phyloP scores from a whole-genome alignment of 2,888 invertebrate species.

The Chloroclysta siterata region DNA sequence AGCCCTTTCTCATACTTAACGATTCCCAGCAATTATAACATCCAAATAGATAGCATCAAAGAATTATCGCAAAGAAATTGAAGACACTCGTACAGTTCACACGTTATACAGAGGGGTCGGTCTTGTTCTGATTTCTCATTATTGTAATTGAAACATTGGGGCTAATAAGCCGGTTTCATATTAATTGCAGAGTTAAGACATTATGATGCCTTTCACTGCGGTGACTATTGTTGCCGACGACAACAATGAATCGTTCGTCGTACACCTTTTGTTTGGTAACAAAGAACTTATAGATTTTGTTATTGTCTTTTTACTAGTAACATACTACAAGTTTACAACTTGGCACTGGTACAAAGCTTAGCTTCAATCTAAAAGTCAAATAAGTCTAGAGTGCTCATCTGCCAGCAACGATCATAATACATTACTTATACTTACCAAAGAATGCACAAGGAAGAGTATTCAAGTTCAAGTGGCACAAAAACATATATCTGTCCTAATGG shows the following conservation, averaged over 20 bases:
- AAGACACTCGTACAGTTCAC: conserved; percentile 52
- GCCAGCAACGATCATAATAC: conserved; percentile 19
- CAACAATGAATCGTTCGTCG: conserved; percentile 59
- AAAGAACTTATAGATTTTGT: conserved; percentile 35
- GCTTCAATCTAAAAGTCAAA: not conserved
- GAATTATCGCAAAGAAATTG: conserved; percentile 47
- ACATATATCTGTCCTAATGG: conserved; percentile 32
- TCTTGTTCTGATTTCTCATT: conserved; percentile 61
- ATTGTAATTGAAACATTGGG: conserved; percentile 64
- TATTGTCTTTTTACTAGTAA: conserved; percentile 25
- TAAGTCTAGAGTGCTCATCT: not conserved
- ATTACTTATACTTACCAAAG: conserved; percentile 36
- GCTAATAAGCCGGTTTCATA: conserved; percentile 69
- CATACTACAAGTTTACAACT: conserved; percentile 4
- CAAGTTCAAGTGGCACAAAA: conserved; percentile 38
- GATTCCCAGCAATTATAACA: conserved; percentile 35
- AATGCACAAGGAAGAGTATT: conserved; percentile 40
- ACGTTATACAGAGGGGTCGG: conserved; percentile 49
- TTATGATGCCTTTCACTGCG: conserved; percentile 69
- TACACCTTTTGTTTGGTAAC: conserved; percentile 37
- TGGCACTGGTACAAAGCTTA: too few relatives aligned
- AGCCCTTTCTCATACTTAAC: conserved; percentile 23
- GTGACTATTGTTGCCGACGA: conserved; percentile 52
- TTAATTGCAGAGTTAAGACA: conserved; percentile 65
- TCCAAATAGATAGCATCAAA: conserved; percentile 37